Conservation (phyloP, 1,140 invertebrate species). For the Magallana ariakensis region DNA sequence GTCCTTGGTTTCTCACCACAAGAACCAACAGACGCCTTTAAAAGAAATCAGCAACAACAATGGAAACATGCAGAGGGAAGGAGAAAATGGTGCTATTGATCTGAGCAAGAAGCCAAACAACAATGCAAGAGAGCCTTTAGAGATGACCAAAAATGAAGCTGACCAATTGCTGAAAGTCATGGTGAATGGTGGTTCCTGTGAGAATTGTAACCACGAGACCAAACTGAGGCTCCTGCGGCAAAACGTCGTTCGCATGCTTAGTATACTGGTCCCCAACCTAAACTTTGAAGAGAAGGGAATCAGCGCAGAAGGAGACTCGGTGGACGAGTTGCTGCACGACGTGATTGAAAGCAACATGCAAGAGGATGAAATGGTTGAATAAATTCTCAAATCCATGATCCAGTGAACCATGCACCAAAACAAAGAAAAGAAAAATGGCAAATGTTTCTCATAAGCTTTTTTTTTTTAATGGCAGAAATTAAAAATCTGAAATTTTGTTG, state of each 20-base stretch:
- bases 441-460: constrained; percentile 21
- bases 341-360: constrained; percentile 79
- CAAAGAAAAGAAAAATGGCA: neutral
- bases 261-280: constrained; percentile 77
- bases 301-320: constrained; percentile 75
- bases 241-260: constrained; percentile 78
- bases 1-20: constrained; percentile 53
- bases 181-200: constrained; percentile 59
- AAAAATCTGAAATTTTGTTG: neutral
- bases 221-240: constrained; percentile 74
- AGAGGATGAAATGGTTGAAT: constrained; percentile 71
- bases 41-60: constrained; percentile 63
- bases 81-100: constrained; percentile 70
- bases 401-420: neutral
- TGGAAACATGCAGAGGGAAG: constrained; percentile 54
- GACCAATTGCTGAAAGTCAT: constrained; percentile 38
- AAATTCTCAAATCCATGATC: neutral
- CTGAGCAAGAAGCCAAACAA: constrained; percentile 67
- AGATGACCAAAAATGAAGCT: constrained; percentile 15
- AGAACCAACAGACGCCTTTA: constrained; percentile 53
- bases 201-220: constrained; percentile 69
- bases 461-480: neutral
- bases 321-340: constrained; percentile 78
- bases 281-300: constrained; percentile 78
- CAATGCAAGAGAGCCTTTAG: constrained; percentile 25